These are phyloP conservation scores for Noctua janthina DNA, from an alignment of 2,888 invertebrate genomes.

Conservation along the genomic window DNA sequence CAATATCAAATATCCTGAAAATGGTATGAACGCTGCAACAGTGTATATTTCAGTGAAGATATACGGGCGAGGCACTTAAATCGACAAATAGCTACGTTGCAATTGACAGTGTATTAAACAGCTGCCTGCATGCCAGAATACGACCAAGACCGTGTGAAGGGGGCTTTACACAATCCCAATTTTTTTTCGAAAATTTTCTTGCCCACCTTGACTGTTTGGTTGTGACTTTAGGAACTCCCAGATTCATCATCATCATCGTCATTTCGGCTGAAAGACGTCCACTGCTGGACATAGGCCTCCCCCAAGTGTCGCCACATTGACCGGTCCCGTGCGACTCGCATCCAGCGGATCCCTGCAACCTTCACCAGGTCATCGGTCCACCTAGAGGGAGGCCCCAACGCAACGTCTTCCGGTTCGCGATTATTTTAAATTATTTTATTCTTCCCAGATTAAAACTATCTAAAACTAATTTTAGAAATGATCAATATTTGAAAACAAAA, in stretches of 20 bases:
- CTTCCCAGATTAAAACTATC: not conserved
- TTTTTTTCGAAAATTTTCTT: not conserved
- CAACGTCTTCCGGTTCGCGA: no score
- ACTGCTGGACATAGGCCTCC: no score
- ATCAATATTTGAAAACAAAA: not conserved
- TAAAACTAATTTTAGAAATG: no score
- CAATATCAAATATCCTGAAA: conserved; percentile 53
- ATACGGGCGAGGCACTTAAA: conserved; percentile 85
- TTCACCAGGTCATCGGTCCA: no score
- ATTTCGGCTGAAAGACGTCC: no score
- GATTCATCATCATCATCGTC: no score
- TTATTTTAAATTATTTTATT: no score
- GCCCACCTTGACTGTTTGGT: not conserved
- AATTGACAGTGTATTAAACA: conserved; percentile 90
- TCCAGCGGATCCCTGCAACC: no score
- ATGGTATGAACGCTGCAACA: conserved; percentile 66
- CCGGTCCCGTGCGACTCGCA: no score
- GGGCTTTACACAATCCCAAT: conserved; percentile 62
- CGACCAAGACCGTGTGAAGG: conserved; percentile 71
- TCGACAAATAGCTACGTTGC: conserved; percentile 89
- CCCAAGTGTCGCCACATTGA: no score
- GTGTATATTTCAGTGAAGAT: conserved; percentile 80
- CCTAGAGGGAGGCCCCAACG: no score
- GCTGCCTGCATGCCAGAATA: conserved; percentile 87
- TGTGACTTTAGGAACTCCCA: not conserved